Percentiles rank a stretch among this genome's conserved stretches.
phyloP scores from a whole-genome alignment of 2,888 invertebrate species.

The Drosophila setosimentum region DNA sequence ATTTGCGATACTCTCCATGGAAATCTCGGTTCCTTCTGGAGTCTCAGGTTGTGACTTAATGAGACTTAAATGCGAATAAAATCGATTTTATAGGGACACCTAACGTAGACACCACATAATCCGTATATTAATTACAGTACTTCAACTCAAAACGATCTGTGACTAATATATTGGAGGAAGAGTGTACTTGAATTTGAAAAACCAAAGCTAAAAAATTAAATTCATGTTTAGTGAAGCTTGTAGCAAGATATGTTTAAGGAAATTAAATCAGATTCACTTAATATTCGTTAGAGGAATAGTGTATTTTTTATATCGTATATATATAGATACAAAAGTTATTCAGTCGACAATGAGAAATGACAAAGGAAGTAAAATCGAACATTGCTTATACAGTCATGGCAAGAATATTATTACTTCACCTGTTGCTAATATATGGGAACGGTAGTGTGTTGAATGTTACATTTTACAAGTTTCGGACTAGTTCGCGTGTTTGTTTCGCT shows the following conservation, averaged over 20 bases:
- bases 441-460: constrained; percentile 24
- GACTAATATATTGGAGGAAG: background rate
- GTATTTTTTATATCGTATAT: background rate
- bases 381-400: constrained; percentile 6
- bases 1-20: background rate
- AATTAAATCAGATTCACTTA: background rate
- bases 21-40: background rate
- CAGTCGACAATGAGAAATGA: background rate
- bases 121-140: background rate
- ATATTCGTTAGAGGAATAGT: background rate
- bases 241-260: background rate
- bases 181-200: background rate
- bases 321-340: background rate
- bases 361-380: background rate
- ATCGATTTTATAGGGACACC: background rate
- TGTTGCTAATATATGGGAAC: constrained; percentile 5
- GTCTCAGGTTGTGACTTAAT: background rate
- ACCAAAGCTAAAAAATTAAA: background rate
- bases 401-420: background rate
- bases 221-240: background rate
- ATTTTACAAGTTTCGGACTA: constrained; percentile 32
- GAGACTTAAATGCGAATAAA: background rate
- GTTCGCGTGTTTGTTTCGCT: constrained; percentile 39
- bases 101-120: background rate
- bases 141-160: background rate